These are phyloP conservation scores for Eubasilissa regina DNA, from an alignment of 1,140 invertebrate genomes.

Conservation along the genomic window DNA sequence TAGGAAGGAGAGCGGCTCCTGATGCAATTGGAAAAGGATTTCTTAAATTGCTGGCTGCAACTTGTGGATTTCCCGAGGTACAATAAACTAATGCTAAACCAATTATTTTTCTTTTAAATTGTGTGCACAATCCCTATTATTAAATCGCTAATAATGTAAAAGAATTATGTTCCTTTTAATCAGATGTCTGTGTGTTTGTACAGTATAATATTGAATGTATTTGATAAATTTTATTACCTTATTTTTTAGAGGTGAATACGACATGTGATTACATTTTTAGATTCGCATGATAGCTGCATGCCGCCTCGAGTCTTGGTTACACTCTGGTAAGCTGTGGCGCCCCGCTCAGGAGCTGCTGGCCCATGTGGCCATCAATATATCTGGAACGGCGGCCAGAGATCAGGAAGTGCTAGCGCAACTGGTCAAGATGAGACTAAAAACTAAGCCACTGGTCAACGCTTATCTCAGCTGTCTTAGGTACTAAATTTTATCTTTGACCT, in stretches of 20 bases:
- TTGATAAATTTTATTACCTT: too few species aligned
- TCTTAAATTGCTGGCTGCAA: constrained; percentile 86
- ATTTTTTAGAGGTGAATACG: too few species aligned
- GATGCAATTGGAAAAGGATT: constrained; percentile 92
- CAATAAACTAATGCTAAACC: too few species aligned
- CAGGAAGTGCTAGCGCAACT: constrained; percentile 92
- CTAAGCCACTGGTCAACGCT: constrained; percentile 91
- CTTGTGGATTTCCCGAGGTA: constrained; percentile 88
- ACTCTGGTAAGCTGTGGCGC: constrained; percentile 94
- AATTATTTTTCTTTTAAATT: too few species aligned
- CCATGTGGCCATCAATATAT: constrained; percentile 90
- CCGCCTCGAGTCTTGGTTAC: constrained; percentile 93
- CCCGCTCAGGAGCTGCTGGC: constrained; percentile 95
- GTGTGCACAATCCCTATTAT: too few species aligned
- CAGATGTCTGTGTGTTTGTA: too few species aligned
- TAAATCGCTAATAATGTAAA: too few species aligned
- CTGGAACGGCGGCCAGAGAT: constrained; percentile 82
- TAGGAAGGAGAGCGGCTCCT: constrained; percentile 86
- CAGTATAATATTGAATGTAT: too few species aligned
- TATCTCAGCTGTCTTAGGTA: constrained; percentile 89
- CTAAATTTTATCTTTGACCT: background rate
- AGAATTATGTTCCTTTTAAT: too few species aligned
- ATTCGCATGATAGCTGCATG: constrained; percentile 87
- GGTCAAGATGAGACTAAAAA: constrained; percentile 93
- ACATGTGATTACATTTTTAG: too few species aligned